Evolutionary conservation across 1,140 invertebrate species (phyloP).

Genomic region (Scaptomyza graminum): DNA sequence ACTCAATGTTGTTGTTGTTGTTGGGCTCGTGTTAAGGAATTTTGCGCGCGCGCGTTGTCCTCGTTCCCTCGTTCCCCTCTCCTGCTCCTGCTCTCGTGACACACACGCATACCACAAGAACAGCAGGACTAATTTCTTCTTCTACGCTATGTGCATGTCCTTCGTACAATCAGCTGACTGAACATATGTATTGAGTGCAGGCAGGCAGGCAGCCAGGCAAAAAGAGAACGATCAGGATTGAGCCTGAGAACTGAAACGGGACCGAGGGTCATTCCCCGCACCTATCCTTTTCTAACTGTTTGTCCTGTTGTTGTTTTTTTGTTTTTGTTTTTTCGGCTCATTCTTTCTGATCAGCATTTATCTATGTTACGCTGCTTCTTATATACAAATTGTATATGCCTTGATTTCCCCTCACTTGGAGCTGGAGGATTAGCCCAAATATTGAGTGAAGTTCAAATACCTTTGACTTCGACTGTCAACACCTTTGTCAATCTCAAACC

Average conservation of each 20-base stretch:
- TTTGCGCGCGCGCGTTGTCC: constrained; percentile 73
- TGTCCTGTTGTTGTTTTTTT: constrained; percentile 26
- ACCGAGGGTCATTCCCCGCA: constrained; percentile 51
- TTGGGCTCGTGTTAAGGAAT: constrained; percentile 77
- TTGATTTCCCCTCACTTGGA: constrained; percentile 40
- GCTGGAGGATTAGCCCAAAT: constrained; percentile 19
- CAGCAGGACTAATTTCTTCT: constrained; percentile 74
- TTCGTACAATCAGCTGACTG: constrained; percentile 74
- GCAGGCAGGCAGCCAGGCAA: not conserved
- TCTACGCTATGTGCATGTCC: constrained; percentile 66
- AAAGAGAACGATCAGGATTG: constrained; percentile 39
- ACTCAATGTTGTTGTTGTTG: constrained; percentile 11
- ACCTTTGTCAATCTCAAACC: constrained; percentile 46
- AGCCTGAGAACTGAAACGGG: constrained; percentile 41
- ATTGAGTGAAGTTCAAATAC: constrained; percentile 43
- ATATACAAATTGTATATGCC: constrained; percentile 42
- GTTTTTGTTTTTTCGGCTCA: constrained; percentile 18
- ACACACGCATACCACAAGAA: constrained; percentile 62
- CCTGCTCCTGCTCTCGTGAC: no score
- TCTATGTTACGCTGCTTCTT: constrained; percentile 40
- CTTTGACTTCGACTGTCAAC: constrained; percentile 38
- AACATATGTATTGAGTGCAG: constrained; percentile 59
- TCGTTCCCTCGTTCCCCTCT: constrained; percentile 41
- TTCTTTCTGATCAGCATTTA: constrained; percentile 70
- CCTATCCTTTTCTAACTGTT: constrained; percentile 73